Conservation (phyloP, 2,113 vertebrate species). For the Pholis gunnellus region DNA sequence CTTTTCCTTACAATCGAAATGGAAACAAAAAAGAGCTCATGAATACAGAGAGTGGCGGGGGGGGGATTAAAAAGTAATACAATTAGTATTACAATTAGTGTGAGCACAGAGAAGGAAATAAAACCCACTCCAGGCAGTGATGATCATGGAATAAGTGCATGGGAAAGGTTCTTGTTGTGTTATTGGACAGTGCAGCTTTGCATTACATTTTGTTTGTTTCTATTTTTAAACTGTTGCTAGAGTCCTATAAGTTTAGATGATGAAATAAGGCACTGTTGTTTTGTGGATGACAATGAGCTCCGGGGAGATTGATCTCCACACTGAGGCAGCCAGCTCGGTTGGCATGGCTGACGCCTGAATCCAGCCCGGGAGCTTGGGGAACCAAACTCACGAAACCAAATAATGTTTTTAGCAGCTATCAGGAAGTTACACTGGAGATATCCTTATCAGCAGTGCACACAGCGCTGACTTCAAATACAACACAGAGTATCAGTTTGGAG, state of each 20-base stretch:
- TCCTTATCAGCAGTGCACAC: constrained; percentile 72
- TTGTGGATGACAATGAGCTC: constrained; percentile 21
- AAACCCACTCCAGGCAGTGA: constrained; percentile 19
- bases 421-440: constrained; percentile 56
- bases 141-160: constrained; percentile 12
- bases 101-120: constrained; percentile 34
- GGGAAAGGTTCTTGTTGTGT: not conserved
- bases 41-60: constrained; percentile 22
- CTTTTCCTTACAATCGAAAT: constrained; percentile 52
- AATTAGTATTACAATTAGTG: constrained; percentile 55
- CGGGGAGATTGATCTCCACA: constrained; percentile 10
- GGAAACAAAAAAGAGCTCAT: constrained; percentile 47
- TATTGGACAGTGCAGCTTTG: not conserved
- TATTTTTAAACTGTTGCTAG: not conserved
- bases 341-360: constrained; percentile 27
- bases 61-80: constrained; percentile 59
- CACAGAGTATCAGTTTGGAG: constrained; percentile 64
- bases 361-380: constrained; percentile 36
- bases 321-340: not conserved
- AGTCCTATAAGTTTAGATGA: not conserved
- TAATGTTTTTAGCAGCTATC: constrained; percentile 55
- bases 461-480: constrained; percentile 63
- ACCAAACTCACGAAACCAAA: constrained; percentile 53
- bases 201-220: not conserved
- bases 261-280: constrained; percentile 21